These are phyloP conservation scores for Streptopelia turtur DNA, from an alignment of 2,797 vertebrate species.

Conservation along the genomic window DNA sequence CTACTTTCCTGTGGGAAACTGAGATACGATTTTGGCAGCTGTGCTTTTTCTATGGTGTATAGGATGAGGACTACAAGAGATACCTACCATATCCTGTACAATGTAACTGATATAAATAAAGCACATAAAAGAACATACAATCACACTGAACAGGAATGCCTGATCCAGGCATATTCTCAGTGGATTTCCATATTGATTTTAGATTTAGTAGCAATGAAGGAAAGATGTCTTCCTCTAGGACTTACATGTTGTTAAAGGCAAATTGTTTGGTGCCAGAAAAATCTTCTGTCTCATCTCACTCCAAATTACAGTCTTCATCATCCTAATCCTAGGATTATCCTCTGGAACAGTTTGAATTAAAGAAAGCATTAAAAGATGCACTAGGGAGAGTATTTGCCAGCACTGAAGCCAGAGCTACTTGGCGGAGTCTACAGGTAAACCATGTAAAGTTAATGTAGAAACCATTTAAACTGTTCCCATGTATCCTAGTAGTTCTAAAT, in stretches of 20 bases:
- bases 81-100: neutral
- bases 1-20: neutral
- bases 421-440: neutral
- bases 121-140: neutral
- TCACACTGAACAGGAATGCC: neutral
- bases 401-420: neutral
- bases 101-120: neutral
- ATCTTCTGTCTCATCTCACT: neutral
- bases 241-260: neutral
- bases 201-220: neutral
- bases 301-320: neutral
- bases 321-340: constrained; percentile 31
- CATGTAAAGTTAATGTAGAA: neutral
- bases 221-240: neutral
- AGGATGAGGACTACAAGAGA: neutral
- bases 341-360: constrained; percentile 19
- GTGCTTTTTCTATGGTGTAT: neutral
- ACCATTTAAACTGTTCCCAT: neutral
- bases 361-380: neutral
- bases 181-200: neutral
- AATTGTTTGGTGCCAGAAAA: neutral
- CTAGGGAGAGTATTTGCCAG: neutral
- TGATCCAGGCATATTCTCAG: neutral
- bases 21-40: neutral
- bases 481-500: neutral